Evolutionary conservation across 2,797 vertebrate species (phyloP), one percentile per base, ranked within the genome.

Genomic region (Sebastes paucispinis): DNA sequence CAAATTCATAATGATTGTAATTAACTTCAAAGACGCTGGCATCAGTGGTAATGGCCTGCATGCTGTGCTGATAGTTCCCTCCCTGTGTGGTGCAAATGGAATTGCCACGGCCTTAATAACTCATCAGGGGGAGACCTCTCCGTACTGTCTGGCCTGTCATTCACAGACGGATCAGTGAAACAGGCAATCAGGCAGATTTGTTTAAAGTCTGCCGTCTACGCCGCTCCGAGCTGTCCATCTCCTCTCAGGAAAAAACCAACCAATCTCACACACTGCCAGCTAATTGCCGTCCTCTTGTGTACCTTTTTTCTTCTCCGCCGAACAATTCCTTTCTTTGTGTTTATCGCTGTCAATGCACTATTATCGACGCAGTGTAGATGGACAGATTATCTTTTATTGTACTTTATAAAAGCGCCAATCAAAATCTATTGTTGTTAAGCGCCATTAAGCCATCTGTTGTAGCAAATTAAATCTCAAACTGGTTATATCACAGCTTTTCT

Each of bases 91-190:
- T 64, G 58, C 74, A 87, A 90, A 89, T 82, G 82, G 73, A 84
- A 90, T 82, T 82, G 84, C 82, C 68, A 69, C 18, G 36, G 84
- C 81, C 74, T 76, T 79, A 89, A 92, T 86, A 81, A 87, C 80
- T 90, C 82, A 89, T 88, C 71, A 79, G 80, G 70, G 67, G 43
- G 67, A 80, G 65, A 70, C 59, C 82, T 82, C 82, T 86, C 73
- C 58, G 62, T 31, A 24, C 69, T 62, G 67, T 59, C 79, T 72
- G 8, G 50, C 36, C 77, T 82, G 81, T 86, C 90, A 84, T 87
- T 90, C 82, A 72, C 54, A 57, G 69, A 75, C 73, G 68, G 58
- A 86, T 85, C 64, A 82, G 80, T 69, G 70, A 80, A 85, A 85
- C 70, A 75, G 54, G 59, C 85, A 87, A 82, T 91, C 86, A 75